Conservation (phyloP, 2,797 vertebrate species). For the Fratercula arctica region DNA sequence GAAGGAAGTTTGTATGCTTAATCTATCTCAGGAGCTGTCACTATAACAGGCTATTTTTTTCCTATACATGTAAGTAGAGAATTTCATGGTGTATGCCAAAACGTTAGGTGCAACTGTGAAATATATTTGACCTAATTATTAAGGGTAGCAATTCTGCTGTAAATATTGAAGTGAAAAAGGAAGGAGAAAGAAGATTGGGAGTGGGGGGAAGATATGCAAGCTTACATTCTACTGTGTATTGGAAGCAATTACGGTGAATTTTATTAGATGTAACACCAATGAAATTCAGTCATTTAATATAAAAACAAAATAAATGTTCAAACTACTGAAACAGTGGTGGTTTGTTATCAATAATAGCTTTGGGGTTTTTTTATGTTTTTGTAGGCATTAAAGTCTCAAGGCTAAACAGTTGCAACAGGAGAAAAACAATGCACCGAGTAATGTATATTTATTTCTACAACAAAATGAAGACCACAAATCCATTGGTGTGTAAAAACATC, state of each 20-base stretch:
- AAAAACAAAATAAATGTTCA: neutral
- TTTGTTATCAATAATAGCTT: neutral
- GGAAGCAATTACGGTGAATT: neutral
- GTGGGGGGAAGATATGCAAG: neutral
- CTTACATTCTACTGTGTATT: neutral
- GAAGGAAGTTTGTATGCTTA: neutral
- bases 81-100: neutral
- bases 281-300: neutral
- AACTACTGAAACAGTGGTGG: neutral
- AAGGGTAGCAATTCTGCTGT: neutral
- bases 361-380: neutral
- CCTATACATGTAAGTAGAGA: neutral
- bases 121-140: neutral
- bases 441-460: neutral
- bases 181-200: neutral
- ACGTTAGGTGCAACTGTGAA: neutral
- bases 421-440: neutral
- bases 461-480: neutral
- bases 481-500: neutral
- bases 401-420: neutral
- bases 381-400: neutral
- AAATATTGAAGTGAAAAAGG: neutral
- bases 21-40: neutral
- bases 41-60: neutral
- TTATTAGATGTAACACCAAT: neutral